Percentiles rank a stretch among this genome's conserved stretches.
These are phyloP conservation scores for Drosophila infuscata DNA, from an alignment of 2,888 invertebrate genomes.

Conservation along the genomic window DNA sequence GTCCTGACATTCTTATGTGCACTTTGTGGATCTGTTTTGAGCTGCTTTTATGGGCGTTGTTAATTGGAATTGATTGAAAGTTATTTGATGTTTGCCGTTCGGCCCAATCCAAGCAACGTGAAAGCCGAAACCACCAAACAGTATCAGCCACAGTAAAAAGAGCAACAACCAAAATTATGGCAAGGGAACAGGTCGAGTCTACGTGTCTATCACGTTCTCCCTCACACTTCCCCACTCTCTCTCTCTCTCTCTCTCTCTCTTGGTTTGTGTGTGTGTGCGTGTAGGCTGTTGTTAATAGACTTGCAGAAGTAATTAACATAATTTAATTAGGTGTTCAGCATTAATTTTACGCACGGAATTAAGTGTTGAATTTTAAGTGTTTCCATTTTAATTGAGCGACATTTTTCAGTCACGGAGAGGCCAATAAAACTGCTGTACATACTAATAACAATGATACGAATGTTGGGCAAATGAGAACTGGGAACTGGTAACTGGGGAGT, in stretches of 20 bases:
- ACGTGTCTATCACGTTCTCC: conserved; percentile 30
- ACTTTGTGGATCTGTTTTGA: conserved; percentile 70
- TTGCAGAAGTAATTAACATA: conserved; percentile 77
- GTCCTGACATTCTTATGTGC: conserved; percentile 71
- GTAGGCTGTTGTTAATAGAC: conserved; percentile 70
- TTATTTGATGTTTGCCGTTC: conserved; percentile 77
- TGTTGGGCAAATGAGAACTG: not conserved
- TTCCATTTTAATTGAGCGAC: conserved; percentile 79
- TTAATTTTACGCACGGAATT: conserved; percentile 82
- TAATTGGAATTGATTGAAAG: conserved; percentile 80
- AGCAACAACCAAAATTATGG: conserved; percentile 24
- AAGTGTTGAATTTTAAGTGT: conserved; percentile 81
- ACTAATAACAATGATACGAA: conserved; percentile 52
- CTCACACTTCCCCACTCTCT: not conserved
- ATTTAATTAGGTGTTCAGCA: conserved; percentile 81
- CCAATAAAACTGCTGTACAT: conserved; percentile 59
- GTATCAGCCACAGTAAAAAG: conserved; percentile 10
- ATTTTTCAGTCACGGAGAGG: conserved; percentile 68
- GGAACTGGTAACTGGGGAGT: conserved; percentile 7
- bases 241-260: not conserved
- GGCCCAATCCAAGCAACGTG: conserved; percentile 24
- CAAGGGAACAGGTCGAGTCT: conserved; percentile 25
- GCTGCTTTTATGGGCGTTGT: conserved; percentile 72
- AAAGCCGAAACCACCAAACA: conserved; percentile 32
- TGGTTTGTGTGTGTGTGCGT: conserved; percentile 10